A percentile compares a stretch with the other conserved stretches of the same genome.
phyloP scores from a whole-genome alignment of 2,113 vertebrate genomes.

The Ammospiza caudacuta region DNA sequence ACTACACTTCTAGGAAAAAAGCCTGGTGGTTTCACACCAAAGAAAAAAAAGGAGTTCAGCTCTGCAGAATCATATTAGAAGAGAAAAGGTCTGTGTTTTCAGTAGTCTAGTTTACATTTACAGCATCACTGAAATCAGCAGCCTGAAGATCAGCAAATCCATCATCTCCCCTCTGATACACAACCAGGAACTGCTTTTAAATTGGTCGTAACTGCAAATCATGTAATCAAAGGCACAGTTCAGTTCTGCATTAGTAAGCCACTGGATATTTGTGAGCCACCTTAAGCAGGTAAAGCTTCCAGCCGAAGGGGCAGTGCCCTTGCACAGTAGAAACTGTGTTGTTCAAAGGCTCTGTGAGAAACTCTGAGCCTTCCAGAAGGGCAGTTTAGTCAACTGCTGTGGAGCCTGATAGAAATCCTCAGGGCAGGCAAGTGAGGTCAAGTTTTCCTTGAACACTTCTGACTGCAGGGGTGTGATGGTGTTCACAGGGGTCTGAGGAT shows the following conservation, averaged over 20 bases:
- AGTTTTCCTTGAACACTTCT: background rate
- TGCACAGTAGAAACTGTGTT: background rate
- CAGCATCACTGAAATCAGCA: background rate
- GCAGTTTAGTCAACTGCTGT: background rate
- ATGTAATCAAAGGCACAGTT: background rate
- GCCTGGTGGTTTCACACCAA: background rate
- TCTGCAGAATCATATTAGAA: background rate
- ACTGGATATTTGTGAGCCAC: background rate
- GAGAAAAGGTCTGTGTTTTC: background rate
- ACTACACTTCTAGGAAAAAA: background rate
- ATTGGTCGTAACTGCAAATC: background rate
- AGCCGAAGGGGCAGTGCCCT: background rate
- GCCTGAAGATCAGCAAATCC: background rate
- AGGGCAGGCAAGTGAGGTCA: background rate
- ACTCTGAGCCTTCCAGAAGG: background rate
- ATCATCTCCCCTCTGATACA: background rate
- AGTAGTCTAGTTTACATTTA: background rate
- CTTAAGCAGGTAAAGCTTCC: background rate
- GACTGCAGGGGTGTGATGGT: background rate
- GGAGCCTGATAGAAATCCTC: background rate
- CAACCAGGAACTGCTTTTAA: background rate
- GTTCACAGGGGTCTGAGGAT: no score
- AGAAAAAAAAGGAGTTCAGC: background rate
- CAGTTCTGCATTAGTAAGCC: background rate
- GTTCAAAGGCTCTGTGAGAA: background rate